Percentiles rank a stretch among this genome's conserved stretches.
Evolutionary conservation across 1,140 invertebrate species (phyloP).

Genomic region (Dendrolimus kikuchii): DNA sequence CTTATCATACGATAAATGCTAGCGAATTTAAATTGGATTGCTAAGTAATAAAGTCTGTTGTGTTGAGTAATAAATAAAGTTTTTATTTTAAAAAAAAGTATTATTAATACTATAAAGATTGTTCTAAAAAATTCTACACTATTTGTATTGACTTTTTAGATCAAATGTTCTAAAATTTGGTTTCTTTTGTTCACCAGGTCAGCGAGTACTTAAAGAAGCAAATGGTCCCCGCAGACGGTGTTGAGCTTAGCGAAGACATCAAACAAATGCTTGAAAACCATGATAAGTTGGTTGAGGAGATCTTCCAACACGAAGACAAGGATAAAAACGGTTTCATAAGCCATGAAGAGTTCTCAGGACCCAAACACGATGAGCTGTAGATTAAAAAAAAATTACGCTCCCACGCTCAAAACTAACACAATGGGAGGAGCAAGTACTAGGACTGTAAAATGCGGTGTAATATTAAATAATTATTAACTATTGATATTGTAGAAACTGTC

Average conservation of each 20-base stretch:
- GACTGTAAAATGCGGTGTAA: too few species aligned
- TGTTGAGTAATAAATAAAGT: too few species aligned
- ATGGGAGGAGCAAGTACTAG: too few species aligned
- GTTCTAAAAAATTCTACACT: too few species aligned
- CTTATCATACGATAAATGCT: too few species aligned
- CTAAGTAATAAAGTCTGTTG: too few species aligned
- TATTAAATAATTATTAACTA: too few species aligned
- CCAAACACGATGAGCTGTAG: slow-evolving; percentile 97
- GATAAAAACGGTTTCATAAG: slow-evolving; percentile 97
- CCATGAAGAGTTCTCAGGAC: slow-evolving; percentile 95
- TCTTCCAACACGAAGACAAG: slow-evolving; percentile 97
- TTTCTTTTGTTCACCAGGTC: slow-evolving; percentile 73
- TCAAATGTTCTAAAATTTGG: neutral
- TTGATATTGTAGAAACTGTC: too few species aligned
- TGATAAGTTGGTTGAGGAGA: slow-evolving; percentile 95
- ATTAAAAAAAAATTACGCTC: slow-evolving; percentile 16
- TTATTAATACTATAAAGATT: too few species aligned
- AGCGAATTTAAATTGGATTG: too few species aligned
- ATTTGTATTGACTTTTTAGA: too few species aligned
- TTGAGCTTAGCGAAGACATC: slow-evolving; percentile 82
- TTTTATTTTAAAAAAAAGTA: too few species aligned
- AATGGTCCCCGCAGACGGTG: slow-evolving; percentile 84
- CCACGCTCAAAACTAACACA: slow-evolving; percentile 1
- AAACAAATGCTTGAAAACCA: slow-evolving; percentile 91
- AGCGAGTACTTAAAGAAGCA: slow-evolving; percentile 93